Base-by-base conservation (phyloP, 2,888 invertebrate genomes). In the Harpagoxenus sublaevis region DNA sequence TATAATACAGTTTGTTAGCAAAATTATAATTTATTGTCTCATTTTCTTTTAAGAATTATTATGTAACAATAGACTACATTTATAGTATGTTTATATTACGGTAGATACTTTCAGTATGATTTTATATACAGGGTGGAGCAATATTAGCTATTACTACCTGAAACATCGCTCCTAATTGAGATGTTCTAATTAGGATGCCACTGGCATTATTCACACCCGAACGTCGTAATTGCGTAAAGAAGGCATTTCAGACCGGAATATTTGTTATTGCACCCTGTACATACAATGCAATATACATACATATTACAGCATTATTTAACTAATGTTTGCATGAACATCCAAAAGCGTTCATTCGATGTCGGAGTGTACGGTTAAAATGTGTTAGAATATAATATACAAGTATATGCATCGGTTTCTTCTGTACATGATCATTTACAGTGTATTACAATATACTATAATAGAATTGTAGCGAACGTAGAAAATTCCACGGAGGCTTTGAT, bases 11-110 rank as follows among this genome's bases (percentile, higher is more conserved):
- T 48, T 71, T 92, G 87, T 92, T 94, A 94, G 89, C 93, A 94
- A 94, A 94, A 94, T 94, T 94, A 94, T 93, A 68, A 94, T 94
- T 94, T 94, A 94, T 94, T 94, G 94, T 94, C 94, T 93, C 93
- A 93, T 94, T 94, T 93, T 90, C 91, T 92, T 91, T 94, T 89
- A 92, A 93, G 91, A 93, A 93, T 94, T 92, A 92, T 93, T 90
- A 91, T 93, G 90, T 94, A 94, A 94, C 93, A 93, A 92, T 94
- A 93, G 86, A 88, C 91, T 93, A 94, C 92, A 92, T 91, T 93
- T 92, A 91, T 92, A 92, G 85, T 92, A 91, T 92, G 92, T 90
- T 4, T 35, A 35, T 35, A 85, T 92, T 88, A 89, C 85, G 71
- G 86, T 90, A 89, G 89, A 91, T 93, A 94, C 93, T 94, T 94